A percentile compares a stretch with the other conserved stretches of the same genome.
These are phyloP conservation scores for Strigamia crassipes DNA, from an alignment of 2,888 invertebrate genomes.

Conservation along the genomic window DNA sequence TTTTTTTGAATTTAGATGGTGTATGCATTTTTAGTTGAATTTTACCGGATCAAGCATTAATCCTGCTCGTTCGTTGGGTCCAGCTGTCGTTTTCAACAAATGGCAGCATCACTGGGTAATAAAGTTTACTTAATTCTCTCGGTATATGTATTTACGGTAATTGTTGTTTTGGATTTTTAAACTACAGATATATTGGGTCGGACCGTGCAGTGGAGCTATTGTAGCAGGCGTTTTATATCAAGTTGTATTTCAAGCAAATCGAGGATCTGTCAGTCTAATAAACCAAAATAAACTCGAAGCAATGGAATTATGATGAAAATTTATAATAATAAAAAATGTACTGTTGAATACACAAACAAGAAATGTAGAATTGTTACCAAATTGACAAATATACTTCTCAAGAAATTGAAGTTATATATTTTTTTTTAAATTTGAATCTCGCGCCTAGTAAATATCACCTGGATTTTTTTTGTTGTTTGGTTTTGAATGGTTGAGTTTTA, in stretches of 20 bases:
- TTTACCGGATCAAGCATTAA: conserved; percentile 59
- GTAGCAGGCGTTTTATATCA: conserved; percentile 12
- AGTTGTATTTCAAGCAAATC: neutral
- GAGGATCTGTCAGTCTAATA: neutral
- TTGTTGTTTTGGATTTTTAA: neutral
- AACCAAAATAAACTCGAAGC: neutral
- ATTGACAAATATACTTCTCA: too few species aligned
- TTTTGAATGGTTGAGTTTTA: too few species aligned
- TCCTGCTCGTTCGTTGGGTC: conserved; percentile 59
- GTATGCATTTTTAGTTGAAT: conserved; percentile 53
- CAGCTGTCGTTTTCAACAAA: conserved; percentile 57
- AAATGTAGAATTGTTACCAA: too few species aligned
- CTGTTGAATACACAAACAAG: too few species aligned
- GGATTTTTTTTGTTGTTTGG: too few species aligned
- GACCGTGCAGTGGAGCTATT: neutral
- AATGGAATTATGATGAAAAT: neutral
- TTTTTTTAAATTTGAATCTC: too few species aligned
- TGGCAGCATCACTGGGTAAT: conserved; percentile 60
- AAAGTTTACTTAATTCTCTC: neutral
- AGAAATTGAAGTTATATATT: too few species aligned
- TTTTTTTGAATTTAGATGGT: neutral
- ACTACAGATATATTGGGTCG: neutral
- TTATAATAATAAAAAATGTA: too few species aligned
- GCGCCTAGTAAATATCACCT: too few species aligned
- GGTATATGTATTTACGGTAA: neutral